These are phyloP conservation scores for Synaphobranchus kaupii DNA, from an alignment of 2,797 vertebrate species.

Conservation along the genomic window DNA sequence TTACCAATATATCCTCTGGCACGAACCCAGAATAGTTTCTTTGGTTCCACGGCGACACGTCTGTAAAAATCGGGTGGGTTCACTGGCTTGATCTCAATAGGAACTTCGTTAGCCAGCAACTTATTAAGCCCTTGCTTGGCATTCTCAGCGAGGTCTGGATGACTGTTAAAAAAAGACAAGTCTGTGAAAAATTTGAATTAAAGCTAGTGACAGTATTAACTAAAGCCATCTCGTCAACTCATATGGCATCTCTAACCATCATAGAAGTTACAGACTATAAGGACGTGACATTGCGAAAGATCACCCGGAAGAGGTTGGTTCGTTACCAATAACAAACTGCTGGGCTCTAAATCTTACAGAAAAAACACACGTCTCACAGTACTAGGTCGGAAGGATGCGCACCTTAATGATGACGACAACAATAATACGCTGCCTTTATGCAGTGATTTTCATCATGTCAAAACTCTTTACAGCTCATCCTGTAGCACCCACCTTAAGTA, in stretches of 20 bases:
- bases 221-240: background rate
- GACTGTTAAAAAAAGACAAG: constrained; percentile 65
- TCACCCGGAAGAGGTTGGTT: too few relatives aligned
- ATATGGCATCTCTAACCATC: background rate
- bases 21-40: constrained; percentile 89
- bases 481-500: constrained; percentile 71
- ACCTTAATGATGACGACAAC: background rate
- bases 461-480: background rate
- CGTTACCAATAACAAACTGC: background rate
- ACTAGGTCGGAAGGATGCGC: background rate
- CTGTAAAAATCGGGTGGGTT: constrained; percentile 70
- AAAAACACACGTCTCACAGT: background rate
- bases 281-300: background rate
- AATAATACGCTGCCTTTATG: background rate
- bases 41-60: constrained; percentile 69
- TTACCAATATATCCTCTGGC: constrained; percentile 89
- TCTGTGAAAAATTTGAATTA: background rate
- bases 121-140: constrained; percentile 77
- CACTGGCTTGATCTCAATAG: constrained; percentile 87
- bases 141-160: constrained; percentile 78
- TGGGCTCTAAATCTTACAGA: background rate
- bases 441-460: background rate
- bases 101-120: constrained; percentile 83
- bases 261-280: background rate
- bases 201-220: background rate